Conservation (phyloP, 2,888 invertebrate genomes). For the Mesorhabditis spiculigera region DNA sequence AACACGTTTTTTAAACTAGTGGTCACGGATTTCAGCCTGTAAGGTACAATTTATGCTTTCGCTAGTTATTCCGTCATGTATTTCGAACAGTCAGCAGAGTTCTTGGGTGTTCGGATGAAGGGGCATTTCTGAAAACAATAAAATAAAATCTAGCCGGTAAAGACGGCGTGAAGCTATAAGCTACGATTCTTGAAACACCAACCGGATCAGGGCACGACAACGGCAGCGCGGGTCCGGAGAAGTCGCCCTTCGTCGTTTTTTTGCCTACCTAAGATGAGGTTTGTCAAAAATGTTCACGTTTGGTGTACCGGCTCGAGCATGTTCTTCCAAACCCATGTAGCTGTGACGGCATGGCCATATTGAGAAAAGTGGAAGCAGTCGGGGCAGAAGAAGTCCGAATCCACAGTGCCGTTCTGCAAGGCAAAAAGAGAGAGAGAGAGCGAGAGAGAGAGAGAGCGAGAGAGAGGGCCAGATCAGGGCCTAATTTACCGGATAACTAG, state of each 20-base stretch:
- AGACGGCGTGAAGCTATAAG: neutral
- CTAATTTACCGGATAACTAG: too few relatives aligned
- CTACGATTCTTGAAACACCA: constrained; percentile 5
- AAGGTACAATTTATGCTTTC: too few relatives aligned
- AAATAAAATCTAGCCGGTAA: neutral
- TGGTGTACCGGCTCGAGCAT: constrained; percentile 36
- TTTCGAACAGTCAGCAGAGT: constrained; percentile 31
- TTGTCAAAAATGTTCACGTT: too few relatives aligned
- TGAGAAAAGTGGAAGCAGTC: constrained; percentile 53
- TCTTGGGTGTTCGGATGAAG: constrained; percentile 37
- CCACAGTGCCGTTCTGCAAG: constrained; percentile 22
- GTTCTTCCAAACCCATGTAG: constrained; percentile 46
- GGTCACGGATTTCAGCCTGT: too few relatives aligned
- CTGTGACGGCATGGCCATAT: constrained; percentile 42
- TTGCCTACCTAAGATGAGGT: constrained; percentile 9
- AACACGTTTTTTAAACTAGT: too few relatives aligned
- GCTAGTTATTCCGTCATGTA: constrained; percentile 23
- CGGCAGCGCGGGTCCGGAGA: constrained; percentile 26
- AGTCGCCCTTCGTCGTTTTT: constrained; percentile 35
- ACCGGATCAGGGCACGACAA: constrained; percentile 42
- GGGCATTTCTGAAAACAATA: constrained; percentile 31
- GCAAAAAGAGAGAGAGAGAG: too few relatives aligned
- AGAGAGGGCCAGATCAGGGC: too few relatives aligned
- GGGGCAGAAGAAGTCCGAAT: constrained; percentile 37
- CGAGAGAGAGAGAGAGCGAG: too few relatives aligned